These are phyloP conservation scores for Echiichthys vipera DNA, from an alignment of 2,797 vertebrate genomes.

Conservation along the genomic window DNA sequence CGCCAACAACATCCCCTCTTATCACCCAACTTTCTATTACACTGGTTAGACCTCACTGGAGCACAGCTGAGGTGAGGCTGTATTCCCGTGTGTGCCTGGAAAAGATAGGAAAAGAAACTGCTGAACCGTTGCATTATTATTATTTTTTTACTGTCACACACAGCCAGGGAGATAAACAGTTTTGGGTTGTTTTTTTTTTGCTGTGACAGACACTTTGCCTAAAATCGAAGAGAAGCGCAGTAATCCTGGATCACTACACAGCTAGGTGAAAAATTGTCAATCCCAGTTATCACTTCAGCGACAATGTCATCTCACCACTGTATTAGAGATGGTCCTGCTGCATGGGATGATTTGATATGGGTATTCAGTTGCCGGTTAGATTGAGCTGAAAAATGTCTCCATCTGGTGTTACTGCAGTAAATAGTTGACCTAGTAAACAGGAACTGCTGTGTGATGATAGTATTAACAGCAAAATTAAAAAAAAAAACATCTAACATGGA, in stretches of 20 bases:
- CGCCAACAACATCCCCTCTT: conserved; percentile 34
- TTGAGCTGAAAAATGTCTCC: conserved; percentile 78
- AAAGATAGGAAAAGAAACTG: conserved; percentile 67
- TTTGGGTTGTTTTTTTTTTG: conserved; percentile 26
- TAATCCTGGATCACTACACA: conserved; percentile 51
- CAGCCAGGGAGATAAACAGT: conserved; percentile 30
- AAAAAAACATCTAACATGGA: not conserved
- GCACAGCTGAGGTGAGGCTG: conserved; percentile 38
- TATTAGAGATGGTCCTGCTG: conserved; percentile 65
- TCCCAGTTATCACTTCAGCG: conserved; percentile 64
- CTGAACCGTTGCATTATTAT: conserved; percentile 50
- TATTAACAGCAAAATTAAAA: not conserved
- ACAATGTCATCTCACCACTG: conserved; percentile 60
- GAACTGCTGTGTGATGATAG: not conserved
- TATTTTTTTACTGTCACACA: conserved; percentile 22
- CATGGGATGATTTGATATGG: conserved; percentile 60
- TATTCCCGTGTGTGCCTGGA: conserved; percentile 47
- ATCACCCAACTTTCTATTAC: conserved; percentile 57
- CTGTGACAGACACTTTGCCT: conserved; percentile 33
- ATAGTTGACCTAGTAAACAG: conserved; percentile 23
- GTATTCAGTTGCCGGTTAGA: conserved; percentile 49
- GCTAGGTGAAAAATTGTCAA: conserved; percentile 46
- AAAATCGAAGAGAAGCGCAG: conserved; percentile 36
- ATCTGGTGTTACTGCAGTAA: conserved; percentile 72
- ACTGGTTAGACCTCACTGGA: conserved; percentile 50